phyloP scores from a whole-genome alignment of 2,888 invertebrate genomes.

The Nasonia oneida region DNA sequence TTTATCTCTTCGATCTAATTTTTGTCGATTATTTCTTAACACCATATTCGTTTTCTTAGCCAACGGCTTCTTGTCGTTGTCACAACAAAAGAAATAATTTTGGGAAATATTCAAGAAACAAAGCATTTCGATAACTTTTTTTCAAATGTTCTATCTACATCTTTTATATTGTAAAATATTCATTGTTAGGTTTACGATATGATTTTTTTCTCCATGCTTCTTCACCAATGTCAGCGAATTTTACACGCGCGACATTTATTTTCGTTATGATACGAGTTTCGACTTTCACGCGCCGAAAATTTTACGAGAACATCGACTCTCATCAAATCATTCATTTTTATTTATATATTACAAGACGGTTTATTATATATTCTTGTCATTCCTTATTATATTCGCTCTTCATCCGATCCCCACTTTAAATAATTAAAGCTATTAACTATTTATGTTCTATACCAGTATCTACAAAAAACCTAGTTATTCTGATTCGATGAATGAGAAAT shows the following conservation, averaged over 20 bases:
- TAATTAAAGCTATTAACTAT: slow-evolving; percentile 79
- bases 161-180: slow-evolving; percentile 78
- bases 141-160: slow-evolving; percentile 77
- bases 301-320: slow-evolving; percentile 32
- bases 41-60: slow-evolving; percentile 57
- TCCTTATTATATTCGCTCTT: slow-evolving; percentile 66
- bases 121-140: slow-evolving; percentile 67
- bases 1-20: slow-evolving; percentile 60
- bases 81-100: slow-evolving; percentile 53
- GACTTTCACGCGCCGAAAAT: slow-evolving; percentile 53
- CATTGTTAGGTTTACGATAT: slow-evolving; percentile 78
- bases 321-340: slow-evolving; percentile 54
- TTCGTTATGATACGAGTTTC: slow-evolving; percentile 57
- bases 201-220: slow-evolving; percentile 72
- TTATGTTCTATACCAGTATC: slow-evolving; percentile 77
- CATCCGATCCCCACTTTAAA: slow-evolving; percentile 76
- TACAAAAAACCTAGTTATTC: slow-evolving; percentile 76
- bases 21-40: slow-evolving; percentile 57
- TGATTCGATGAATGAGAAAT: slow-evolving; percentile 74
- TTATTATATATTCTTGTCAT: slow-evolving; percentile 31
- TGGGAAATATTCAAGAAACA: slow-evolving; percentile 54
- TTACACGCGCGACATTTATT: slow-evolving; percentile 65
- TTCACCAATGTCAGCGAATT: slow-evolving; percentile 61
- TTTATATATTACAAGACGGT: slow-evolving; percentile 70
- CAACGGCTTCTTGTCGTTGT: slow-evolving; percentile 59